These are phyloP conservation scores for Acrocephalus arundinaceus DNA, from an alignment of 2,113 vertebrate genomes.

Conservation along the genomic window DNA sequence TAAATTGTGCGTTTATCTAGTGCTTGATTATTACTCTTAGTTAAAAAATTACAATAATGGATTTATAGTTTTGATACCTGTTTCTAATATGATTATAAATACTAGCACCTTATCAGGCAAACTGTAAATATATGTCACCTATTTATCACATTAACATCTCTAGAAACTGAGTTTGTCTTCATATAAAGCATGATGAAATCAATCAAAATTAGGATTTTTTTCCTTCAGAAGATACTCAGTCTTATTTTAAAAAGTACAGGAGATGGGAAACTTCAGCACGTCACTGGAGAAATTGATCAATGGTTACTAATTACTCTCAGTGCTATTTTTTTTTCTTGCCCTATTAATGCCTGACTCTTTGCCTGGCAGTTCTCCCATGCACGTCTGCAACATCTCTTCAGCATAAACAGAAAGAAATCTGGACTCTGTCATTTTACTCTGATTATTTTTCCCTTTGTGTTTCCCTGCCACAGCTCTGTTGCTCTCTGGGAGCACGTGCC, in stretches of 20 bases:
- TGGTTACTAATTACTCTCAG: neutral
- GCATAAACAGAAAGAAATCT: neutral
- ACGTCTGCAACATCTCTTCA: neutral
- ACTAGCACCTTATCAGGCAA: neutral
- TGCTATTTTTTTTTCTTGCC: neutral
- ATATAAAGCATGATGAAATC: neutral
- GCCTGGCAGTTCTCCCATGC: neutral
- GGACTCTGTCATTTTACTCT: neutral
- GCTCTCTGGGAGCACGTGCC: neutral
- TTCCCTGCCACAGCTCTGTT: neutral
- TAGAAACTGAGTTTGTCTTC: neutral
- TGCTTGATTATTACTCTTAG: neutral
- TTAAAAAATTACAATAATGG: neutral
- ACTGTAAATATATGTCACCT: neutral
- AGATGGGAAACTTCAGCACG: neutral
- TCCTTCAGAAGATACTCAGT: neutral
- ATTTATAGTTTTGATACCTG: neutral
- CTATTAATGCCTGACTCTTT: neutral
- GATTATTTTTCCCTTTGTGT: neutral
- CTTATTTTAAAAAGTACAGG: neutral
- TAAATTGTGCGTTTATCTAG: neutral
- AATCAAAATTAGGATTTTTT: neutral
- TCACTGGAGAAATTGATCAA: neutral
- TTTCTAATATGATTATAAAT: constrained; percentile 13
- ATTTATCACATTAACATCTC: neutral